Base-by-base conservation (phyloP, 1,140 invertebrate species). In the Drosophila bipectinata region DNA sequence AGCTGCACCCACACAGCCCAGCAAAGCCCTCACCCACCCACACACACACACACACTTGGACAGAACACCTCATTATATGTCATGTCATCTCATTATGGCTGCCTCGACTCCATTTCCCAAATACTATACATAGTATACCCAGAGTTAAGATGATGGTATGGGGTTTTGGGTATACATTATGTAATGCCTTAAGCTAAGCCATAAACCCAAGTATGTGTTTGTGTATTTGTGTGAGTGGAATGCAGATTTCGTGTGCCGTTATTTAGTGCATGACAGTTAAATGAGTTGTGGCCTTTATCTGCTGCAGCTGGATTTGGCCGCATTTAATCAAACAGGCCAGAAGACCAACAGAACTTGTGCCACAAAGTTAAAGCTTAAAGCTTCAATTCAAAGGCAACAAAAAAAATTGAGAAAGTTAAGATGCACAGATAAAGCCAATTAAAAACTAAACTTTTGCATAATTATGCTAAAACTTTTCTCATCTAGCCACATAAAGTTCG, bases 231-330 rank as follows among this genome's bases (percentile, higher is more conserved):
- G 66, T 30, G 26, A 28, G 6, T 28, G 69, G 57, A 57, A 66
- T 85, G 55, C 72, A 77, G 82, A 87, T 87, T 87, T 85, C 69
- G 71, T 75, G 56, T 57, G 56, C 39, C 79, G 83, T 87, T 87
- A 87, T 87, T 88, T 88, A 88, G 82, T 87, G 82, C 82, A 87
- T 87, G 82, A 88, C 82, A 87, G 78, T 76, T 87, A 87, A 87
- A 88, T 87, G 82, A 87, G 82, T 87, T 87, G 82, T 88, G 82
- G 69, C 51, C 49, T 48, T 52, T 41, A 60, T 61, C 57, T 53
- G 41, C 52, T 56, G 67, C 54, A 67, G 72, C 58, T 72, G 41
- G 64, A 79, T 76, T 72, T 72, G 51, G 63, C 60, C 51, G 57
- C 71, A 78, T 83, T 83, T 83, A 78, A 83, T 83, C 79, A 83